Evolutionary conservation across 53 echinoderm and acorn worm species (phyloP).

Genomic region (Luidia sarsii): DNA sequence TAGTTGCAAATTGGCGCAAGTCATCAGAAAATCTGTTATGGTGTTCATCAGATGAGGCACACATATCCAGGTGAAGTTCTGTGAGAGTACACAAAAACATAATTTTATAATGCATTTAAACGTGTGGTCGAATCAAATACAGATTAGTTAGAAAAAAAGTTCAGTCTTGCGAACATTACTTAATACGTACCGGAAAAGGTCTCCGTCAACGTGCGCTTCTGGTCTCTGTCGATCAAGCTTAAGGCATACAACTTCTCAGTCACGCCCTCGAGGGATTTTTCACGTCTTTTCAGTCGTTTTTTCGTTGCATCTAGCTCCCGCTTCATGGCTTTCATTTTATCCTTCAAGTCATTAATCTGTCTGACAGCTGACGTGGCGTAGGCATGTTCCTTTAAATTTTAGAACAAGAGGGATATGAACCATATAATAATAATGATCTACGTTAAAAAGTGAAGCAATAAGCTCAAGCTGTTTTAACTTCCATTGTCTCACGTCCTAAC

Average conservation of each 20-base stretch:
- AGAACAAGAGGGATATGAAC: no score
- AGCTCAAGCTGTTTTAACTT: no score
- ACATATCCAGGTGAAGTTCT: slow-evolving; percentile 5
- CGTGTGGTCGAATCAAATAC: no score
- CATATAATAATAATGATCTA: no score
- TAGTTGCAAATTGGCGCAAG: slow-evolving; percentile 20
- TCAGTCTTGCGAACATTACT: no score
- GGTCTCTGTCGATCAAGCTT: slow-evolving; percentile 1
- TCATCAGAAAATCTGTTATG: neutral
- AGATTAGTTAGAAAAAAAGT: no score
- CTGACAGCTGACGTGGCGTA: neutral
- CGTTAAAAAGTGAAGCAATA: no score
- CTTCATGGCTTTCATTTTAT: slow-evolving; percentile 11
- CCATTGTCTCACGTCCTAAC: no score
- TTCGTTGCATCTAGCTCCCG: slow-evolving; percentile 7
- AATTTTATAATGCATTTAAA: no score
- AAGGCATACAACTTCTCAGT: neutral
- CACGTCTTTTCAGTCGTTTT: slow-evolving; percentile 12
- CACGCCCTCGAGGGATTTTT: neutral
- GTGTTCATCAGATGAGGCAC: neutral
- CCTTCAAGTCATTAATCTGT: slow-evolving; percentile 2
- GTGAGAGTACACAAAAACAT: no score
- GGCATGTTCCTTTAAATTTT: slow-evolving; percentile 4
- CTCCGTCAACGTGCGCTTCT: neutral
- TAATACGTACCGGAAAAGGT: neutral